Evolutionary conservation across 2,888 invertebrate species (phyloP), one percentile per base, ranked within the genome.

Genomic region (Dione vanillae): DNA sequence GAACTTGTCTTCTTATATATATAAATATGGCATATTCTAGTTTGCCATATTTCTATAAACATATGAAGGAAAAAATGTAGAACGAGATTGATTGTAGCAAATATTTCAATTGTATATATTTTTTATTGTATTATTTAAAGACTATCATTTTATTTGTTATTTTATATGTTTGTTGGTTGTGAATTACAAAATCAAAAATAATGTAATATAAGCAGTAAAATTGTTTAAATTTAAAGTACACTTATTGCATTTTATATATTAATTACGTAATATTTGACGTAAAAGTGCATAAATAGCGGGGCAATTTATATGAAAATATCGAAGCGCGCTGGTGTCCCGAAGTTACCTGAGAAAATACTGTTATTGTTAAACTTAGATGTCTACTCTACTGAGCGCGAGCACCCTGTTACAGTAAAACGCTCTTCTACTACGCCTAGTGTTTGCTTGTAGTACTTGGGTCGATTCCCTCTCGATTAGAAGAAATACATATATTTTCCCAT

Each of bases 221-320:
- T n/a, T n/a, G n/a, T n/a, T n/a, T n/a, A n/a, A n/a, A n/a, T n/a
- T n/a, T n/a, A n/a, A n/a, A n/a, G n/a, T n/a, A n/a, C n/a, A n/a
- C n/a, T n/a, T n/a, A n/a, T n/a, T 35, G 43, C 43, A 51, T 67
- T 35, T 3, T 40, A 5, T 41, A 19, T 8, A 40, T 45, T 45
- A 61, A 27, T 14, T 2, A 61, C n/a, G 27, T 37, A 20, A 47
- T 61, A 35, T 51, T 61, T 43, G 9, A 43, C 16, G 16, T 41
- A 35, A 67, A 61, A 51, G 51, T 67, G 16, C 59, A 59, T 67
- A 67, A 64, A 47, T 59, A 49, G 47, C 58, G 40, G 41, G 1
- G 49, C 41, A 59, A 59, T 67, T 59, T 67, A n/a, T 59, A 41
- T 52, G 35, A 61, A 51, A 67, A 43, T 61, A 61, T 41, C 7